These are phyloP conservation scores for Poecilia velifera DNA, from an alignment of 2,797 vertebrate genomes.

Conservation along the genomic window DNA sequence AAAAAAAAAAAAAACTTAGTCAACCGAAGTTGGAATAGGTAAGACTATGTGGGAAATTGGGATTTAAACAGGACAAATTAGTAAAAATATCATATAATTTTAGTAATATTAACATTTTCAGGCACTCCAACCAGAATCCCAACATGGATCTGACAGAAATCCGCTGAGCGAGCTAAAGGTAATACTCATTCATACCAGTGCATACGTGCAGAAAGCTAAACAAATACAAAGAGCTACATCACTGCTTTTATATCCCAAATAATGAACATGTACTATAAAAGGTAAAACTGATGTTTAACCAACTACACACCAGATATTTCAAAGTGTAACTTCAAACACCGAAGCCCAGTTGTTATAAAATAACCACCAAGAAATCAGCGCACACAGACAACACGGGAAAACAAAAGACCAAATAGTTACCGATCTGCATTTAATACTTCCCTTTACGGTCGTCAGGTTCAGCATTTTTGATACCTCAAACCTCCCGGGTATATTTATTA, in stretches of 20 bases:
- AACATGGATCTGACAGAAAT: not conserved
- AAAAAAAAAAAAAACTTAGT: not conserved
- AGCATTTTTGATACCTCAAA: not conserved
- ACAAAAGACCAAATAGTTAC: not conserved
- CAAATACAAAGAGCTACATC: not conserved
- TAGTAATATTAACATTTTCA: not conserved
- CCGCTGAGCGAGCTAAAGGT: not conserved
- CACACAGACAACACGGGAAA: not conserved
- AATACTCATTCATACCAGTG: not conserved
- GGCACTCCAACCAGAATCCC: not conserved
- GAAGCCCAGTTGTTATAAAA: not conserved
- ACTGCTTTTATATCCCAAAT: not conserved
- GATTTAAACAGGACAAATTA: not conserved
- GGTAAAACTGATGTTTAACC: not conserved
- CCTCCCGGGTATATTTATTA: not conserved
- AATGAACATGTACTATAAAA: not conserved
- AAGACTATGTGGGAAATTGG: not conserved
- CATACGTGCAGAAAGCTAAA: not conserved
- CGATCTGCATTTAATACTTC: not conserved
- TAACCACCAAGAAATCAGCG: not conserved
- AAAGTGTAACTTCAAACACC: not conserved
- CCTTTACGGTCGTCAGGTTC: not conserved
- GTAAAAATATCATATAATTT: not conserved
- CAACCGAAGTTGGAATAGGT: not conserved
- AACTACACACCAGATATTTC: not conserved